These are phyloP conservation scores for Aratinga solstitialis DNA, from an alignment of 2,797 vertebrate genomes.

Conservation along the genomic window DNA sequence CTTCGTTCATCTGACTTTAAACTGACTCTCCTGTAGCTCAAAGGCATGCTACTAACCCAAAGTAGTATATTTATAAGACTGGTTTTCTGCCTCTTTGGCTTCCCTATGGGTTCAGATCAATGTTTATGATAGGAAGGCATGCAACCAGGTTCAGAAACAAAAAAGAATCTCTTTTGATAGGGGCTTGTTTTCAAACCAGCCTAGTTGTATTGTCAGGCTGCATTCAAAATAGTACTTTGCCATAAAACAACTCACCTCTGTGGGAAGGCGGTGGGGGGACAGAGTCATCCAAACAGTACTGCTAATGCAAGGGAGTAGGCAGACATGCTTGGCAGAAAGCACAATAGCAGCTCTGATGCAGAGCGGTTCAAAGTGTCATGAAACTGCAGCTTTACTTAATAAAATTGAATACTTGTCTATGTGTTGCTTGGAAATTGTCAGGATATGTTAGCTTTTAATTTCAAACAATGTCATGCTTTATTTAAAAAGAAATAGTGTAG, in stretches of 20 bases:
- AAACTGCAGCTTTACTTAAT: not conserved
- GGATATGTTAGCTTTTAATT: not conserved
- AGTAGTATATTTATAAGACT: not conserved
- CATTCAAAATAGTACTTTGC: not conserved
- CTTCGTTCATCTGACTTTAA: slow-evolving; percentile 52
- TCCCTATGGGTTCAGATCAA: not conserved
- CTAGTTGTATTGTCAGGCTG: not conserved
- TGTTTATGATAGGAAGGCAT: not conserved
- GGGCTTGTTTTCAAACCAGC: not conserved
- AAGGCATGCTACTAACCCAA: not conserved
- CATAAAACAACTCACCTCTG: not conserved
- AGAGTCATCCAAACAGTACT: not conserved
- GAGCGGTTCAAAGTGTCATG: not conserved
- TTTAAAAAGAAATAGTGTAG: not conserved
- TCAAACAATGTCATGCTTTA: not conserved
- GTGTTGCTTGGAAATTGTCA: not conserved
- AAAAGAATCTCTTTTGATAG: not conserved
- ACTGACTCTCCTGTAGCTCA: not conserved
- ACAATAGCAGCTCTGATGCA: not conserved
- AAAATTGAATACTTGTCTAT: not conserved
- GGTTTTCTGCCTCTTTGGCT: not conserved
- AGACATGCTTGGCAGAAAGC: not conserved
- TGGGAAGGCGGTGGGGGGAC: not conserved
- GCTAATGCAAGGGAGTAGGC: not conserved
- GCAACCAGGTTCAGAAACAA: not conserved